These are phyloP conservation scores for Phengaris alcon DNA, from an alignment of 2,888 invertebrate species.

Conservation along the genomic window DNA sequence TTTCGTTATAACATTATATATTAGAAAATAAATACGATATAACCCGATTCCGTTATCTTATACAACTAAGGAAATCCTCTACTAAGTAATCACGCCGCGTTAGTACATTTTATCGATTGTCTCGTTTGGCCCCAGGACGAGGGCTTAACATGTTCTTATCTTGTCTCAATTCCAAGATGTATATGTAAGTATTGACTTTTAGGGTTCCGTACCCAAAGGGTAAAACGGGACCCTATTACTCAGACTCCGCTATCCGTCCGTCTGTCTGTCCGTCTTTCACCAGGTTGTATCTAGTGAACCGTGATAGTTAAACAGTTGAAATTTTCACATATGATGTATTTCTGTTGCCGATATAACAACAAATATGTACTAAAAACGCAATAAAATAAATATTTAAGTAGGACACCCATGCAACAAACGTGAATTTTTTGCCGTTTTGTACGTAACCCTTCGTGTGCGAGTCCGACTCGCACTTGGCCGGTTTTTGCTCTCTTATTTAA, in stretches of 20 bases:
- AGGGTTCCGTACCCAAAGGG: not conserved
- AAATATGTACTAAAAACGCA: no score
- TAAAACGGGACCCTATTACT: not conserved
- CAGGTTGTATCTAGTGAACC: no score
- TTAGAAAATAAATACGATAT: not conserved
- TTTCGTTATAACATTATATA: not conserved
- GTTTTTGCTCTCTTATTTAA: no score
- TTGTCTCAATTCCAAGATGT: not conserved
- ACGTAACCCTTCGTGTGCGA: not conserved
- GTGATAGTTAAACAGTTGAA: no score
- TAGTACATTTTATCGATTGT: not conserved
- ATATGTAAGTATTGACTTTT: not conserved
- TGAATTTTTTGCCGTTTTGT: no score
- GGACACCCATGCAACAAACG: no score
- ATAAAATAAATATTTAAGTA: no score
- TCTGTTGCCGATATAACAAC: no score
- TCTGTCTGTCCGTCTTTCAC: no score
- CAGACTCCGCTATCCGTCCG: no score
- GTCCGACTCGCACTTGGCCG: not conserved
- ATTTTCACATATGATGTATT: no score
- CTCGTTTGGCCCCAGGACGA: not conserved
- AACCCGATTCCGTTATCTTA: not conserved
- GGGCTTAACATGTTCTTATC: not conserved
- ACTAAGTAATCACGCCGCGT: not conserved
- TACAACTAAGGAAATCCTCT: not conserved